Conservation (phyloP, 2,113 vertebrate species). For the Micromys minutus region DNA sequence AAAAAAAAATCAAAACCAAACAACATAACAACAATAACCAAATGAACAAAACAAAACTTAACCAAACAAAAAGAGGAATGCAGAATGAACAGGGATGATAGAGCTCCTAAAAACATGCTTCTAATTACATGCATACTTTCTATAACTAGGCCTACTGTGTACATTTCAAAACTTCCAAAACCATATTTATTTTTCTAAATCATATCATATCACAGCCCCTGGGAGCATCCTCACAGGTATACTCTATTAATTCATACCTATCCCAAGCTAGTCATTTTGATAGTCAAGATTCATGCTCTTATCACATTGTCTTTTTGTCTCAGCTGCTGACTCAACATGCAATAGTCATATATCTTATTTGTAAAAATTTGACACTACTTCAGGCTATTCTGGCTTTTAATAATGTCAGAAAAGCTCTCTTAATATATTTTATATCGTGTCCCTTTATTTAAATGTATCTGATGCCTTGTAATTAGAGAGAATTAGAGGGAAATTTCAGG, state of each 20-base stretch:
- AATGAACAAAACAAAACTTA: no score
- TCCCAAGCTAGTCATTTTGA: neutral
- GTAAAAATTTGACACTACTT: neutral
- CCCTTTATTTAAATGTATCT: neutral
- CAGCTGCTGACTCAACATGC: neutral
- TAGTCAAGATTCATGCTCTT: neutral
- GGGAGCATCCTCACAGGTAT: neutral
- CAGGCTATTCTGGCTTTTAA: neutral
- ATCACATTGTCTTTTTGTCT: neutral
- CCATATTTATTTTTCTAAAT: neutral
- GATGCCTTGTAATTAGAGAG: neutral
- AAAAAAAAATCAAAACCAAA: neutral
- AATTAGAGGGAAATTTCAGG: neutral
- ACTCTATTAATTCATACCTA: neutral
- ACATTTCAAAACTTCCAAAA: neutral
- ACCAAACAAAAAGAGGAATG: neutral
- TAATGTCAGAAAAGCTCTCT: neutral
- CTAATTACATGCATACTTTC: neutral
- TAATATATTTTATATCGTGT: neutral
- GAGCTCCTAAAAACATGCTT: neutral
- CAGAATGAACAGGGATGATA: neutral
- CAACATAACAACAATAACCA: no score
- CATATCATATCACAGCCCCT: neutral
- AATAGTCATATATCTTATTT: neutral
- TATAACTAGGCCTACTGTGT: no score